Evolutionary conservation across 2,888 invertebrate species (phyloP), one percentile per base, ranked within the genome.

Genomic region (Volucella bombylans): DNA sequence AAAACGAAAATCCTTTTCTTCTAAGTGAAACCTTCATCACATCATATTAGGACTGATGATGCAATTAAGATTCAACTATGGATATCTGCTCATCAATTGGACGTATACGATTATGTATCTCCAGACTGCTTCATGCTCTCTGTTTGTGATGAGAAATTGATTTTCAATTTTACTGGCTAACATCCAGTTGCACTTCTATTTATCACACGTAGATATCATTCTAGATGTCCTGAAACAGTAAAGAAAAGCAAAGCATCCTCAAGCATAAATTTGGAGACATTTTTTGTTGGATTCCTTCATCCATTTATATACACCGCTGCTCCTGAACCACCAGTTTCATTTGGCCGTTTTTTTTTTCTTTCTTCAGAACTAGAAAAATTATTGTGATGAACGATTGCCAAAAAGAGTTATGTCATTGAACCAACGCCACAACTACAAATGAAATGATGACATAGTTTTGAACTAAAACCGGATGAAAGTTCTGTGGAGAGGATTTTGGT

Each of bases 141-240:
- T 31, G 31, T 31, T 31, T 71, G 65, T 83, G 82, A 80, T 71
- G 80, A 71, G 67, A 62, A 74, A 83, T 83, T 80, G 83, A 80
- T 80, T 80, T 80, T 76, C 49, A 80, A 80, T 83, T 83, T 83
- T 83, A 80, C 80, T 83, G 83, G 83, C 83, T 54, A 69, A 8
- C 71, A 80, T 74, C 83, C 83, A 80, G 69, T 54, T 57, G 31
- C 11, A 52, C 38, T 12, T 10, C 4, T n/a, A 59, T 14, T 50
- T 39, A n/a, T 38, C 57, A 11, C 39, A 41, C n/a, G 15, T 14
- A n/a, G n/a, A n/a, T n/a, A 49, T 31, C 41, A 49, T 23, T 43
- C 15, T 49, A 78, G 59, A 64, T 78, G 47, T 15, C 31, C 6
- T 31, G 4, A 31, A 31, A 31, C 0, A 31, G 6, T 31, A 31